Base-by-base conservation (phyloP, 2,888 invertebrate species). In the Diaphora mendica region DNA sequence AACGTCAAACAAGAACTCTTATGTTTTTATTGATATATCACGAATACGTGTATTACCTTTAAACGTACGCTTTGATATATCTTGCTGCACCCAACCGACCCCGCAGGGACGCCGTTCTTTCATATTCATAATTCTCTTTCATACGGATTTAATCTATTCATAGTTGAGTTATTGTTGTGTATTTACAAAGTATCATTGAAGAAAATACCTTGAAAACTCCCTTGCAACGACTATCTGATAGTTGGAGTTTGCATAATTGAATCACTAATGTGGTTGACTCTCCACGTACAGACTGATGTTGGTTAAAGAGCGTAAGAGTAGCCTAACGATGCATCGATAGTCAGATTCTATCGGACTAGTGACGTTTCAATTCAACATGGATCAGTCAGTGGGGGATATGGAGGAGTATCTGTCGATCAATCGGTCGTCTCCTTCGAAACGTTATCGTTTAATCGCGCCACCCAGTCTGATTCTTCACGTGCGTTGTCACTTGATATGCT, bases 301-400 rank as follows among this genome's bases (percentile, higher is more conserved):
- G 79, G 86, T 85, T 88, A 88, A 89, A 88, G 86, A 88, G 87
- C 85, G 86, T 87, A 83, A 87, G 83, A 85, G 86, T 87, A 81
- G 79, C 86, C 90, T 95, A 94, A 94, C 94, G 94, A 94, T 91
- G 91, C 94, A 94, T 94, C 94, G 94, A 94, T 91, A 91, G 86
- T 85, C 82, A 88, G 94, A 94, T 95, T 86, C 82, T 93, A 95
- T 95, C 95, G 79, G 79, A 79, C 77, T 86, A 87, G 88, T 93
- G 95, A 95, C 95, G 92, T 94, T 95, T 95, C 95, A 95, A 95
- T 95, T 95, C 94, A 89, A 90, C 91, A 87, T 90, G 91, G 90
- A 93, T 91, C 94, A 91, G 89, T 93, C 90, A 86, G 70, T 79
- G 81, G 81, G 81, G 79, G 89, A 87, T 87, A 84, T 86, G 86